phyloP scores from a whole-genome alignment of 2,888 invertebrate genomes.

The Limnephilus auricula region DNA sequence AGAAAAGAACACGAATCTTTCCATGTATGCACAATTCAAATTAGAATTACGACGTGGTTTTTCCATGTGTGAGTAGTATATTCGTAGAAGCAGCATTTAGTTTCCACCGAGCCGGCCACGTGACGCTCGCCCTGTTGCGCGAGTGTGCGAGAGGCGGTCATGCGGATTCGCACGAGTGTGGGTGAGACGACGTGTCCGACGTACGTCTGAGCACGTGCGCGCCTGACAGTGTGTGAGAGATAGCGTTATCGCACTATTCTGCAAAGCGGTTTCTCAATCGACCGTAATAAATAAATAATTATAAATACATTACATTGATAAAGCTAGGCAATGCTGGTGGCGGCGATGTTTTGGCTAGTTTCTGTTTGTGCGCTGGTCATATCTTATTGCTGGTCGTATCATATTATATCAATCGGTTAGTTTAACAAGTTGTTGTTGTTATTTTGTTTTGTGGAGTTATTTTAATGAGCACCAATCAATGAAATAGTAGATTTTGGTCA shows the following conservation, averaged over 20 bases:
- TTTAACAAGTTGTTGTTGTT: too few species aligned
- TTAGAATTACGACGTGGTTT: too few species aligned
- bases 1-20: too few species aligned
- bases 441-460: too few species aligned
- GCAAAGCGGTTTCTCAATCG: constrained; percentile 13
- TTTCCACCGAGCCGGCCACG: constrained; percentile 1
- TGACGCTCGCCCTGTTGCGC: constrained; percentile 6
- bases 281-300: neutral
- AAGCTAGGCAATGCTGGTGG: neutral
- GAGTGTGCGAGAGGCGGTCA: constrained; percentile 4
- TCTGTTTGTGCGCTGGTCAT: too few species aligned
- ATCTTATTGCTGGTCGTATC: too few species aligned
- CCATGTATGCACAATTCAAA: too few species aligned
- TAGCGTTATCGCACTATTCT: constrained; percentile 33
- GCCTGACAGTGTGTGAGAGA: constrained; percentile 15
- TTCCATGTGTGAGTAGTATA: too few species aligned
- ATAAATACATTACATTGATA: neutral
- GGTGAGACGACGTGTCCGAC: constrained; percentile 27
- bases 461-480: too few species aligned
- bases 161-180: neutral
- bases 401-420: too few species aligned
- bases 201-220: constrained; percentile 45
- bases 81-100: neutral
- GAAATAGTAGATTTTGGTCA: too few species aligned
- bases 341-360: neutral